Conservation (phyloP, 2,113 vertebrate species). For the Todiramphus chloris region DNA sequence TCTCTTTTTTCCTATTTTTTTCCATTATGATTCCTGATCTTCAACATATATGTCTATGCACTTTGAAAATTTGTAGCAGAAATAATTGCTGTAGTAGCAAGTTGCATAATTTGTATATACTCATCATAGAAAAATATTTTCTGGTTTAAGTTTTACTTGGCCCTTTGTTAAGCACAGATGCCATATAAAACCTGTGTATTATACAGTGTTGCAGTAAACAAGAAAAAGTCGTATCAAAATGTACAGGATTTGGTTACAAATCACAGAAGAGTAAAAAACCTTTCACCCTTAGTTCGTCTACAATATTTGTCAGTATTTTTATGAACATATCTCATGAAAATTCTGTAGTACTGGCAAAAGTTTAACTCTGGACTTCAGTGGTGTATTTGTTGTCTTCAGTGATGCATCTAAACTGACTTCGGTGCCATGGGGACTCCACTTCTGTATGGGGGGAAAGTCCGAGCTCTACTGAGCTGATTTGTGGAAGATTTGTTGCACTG, state of each 20-base stretch:
- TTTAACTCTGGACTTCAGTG: background rate
- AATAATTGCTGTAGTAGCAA: background rate
- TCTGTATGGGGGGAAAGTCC: background rate
- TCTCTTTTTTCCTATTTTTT: background rate
- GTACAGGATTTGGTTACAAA: background rate
- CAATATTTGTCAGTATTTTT: background rate
- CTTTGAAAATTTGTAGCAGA: background rate
- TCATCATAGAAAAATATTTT: background rate
- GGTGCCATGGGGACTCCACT: background rate
- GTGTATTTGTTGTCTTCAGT: background rate
- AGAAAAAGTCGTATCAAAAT: background rate
- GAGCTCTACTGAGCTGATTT: background rate
- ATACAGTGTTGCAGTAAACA: background rate
- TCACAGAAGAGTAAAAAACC: background rate
- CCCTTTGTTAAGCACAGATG: background rate
- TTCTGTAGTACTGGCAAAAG: background rate
- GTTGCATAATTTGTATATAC: background rate
- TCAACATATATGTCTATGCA: background rate
- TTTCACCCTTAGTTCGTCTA: background rate
- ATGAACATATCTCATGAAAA: background rate
- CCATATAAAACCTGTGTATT: background rate
- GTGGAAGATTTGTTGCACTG: background rate
- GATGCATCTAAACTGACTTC: background rate
- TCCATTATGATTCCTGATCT: background rate
- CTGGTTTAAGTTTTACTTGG: background rate